Conservation (phyloP, 2,888 invertebrate species). For the Dexiosoma caninum region DNA sequence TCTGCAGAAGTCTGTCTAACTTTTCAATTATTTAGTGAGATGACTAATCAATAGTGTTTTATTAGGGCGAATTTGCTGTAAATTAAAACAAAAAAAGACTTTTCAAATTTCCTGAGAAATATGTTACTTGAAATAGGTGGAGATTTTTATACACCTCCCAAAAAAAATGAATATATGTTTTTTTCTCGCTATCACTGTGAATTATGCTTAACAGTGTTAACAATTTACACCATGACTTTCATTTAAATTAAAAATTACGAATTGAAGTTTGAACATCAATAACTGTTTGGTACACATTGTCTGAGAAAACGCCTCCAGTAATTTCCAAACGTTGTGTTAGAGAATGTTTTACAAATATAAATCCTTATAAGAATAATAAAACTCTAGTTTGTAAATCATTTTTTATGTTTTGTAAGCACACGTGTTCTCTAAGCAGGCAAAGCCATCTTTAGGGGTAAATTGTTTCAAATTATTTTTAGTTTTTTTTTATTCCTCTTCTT, state of each 20-base stretch:
- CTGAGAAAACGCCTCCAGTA: slow-evolving; percentile 40
- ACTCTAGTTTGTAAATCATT: neutral
- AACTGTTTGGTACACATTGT: slow-evolving; percentile 32
- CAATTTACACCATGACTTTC: slow-evolving; percentile 68
- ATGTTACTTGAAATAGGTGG: neutral
- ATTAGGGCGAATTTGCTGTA: slow-evolving; percentile 31
- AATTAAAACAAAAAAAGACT: neutral
- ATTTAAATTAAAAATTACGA: slow-evolving; percentile 12
- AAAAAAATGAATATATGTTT: neutral
- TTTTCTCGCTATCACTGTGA: no score
- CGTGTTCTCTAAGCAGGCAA: slow-evolving; percentile 57
- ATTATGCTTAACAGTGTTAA: slow-evolving; percentile 65
- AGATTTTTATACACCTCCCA: slow-evolving; percentile 2
- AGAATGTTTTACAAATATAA: slow-evolving; percentile 51
- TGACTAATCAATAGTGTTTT: slow-evolving; percentile 9
- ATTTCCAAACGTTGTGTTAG: slow-evolving; percentile 14
- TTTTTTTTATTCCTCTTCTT: neutral
- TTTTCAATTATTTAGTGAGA: neutral
- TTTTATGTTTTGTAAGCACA: slow-evolving; percentile 34
- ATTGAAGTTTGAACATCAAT: slow-evolving; percentile 30
- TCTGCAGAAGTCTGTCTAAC: neutral
- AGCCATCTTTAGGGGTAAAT: slow-evolving; percentile 21
- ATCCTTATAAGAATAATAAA: slow-evolving; percentile 28
- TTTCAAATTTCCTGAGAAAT: neutral
- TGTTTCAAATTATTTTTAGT: neutral